Conservation (phyloP, 2,113 vertebrate genomes). For the Microcebus griseorufus region DNA sequence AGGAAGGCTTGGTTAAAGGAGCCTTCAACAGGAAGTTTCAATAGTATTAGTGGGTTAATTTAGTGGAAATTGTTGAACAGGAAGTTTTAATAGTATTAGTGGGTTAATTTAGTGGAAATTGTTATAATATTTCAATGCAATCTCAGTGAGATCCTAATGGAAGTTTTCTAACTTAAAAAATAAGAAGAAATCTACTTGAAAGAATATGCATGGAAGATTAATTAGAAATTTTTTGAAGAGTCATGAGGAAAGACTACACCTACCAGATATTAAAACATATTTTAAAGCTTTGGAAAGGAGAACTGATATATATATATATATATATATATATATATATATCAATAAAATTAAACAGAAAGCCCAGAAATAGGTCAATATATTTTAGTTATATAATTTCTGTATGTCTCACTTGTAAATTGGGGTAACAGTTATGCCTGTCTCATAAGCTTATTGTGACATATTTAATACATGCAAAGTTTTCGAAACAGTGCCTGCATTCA, state of each 20-base stretch:
- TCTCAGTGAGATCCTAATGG: not conserved
- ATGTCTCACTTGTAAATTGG: not conserved
- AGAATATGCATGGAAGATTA: not conserved
- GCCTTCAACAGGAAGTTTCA: not conserved
- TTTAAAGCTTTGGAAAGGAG: conserved; percentile 2
- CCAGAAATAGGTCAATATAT: not conserved
- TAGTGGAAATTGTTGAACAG: not conserved
- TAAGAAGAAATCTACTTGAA: not conserved
- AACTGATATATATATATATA: not conserved
- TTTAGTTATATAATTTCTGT: not conserved
- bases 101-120: not conserved
- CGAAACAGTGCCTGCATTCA: not conserved
- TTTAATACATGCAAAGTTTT: not conserved
- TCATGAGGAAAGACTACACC: not conserved
- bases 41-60: not conserved
- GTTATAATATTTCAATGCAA: not conserved
- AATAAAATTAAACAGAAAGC: not conserved
- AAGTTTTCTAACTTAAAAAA: not conserved
- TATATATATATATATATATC: not conserved
- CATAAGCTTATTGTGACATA: not conserved
- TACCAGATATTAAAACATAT: not conserved
- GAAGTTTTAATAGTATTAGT: not conserved
- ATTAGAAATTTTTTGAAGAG: not conserved
- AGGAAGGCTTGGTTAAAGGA: not conserved
- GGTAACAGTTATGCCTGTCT: not conserved